Evolutionary conservation across 2,888 invertebrate species (phyloP), one percentile per base, ranked within the genome.

Genomic region (Parapristionchus giblindavisi): DNA sequence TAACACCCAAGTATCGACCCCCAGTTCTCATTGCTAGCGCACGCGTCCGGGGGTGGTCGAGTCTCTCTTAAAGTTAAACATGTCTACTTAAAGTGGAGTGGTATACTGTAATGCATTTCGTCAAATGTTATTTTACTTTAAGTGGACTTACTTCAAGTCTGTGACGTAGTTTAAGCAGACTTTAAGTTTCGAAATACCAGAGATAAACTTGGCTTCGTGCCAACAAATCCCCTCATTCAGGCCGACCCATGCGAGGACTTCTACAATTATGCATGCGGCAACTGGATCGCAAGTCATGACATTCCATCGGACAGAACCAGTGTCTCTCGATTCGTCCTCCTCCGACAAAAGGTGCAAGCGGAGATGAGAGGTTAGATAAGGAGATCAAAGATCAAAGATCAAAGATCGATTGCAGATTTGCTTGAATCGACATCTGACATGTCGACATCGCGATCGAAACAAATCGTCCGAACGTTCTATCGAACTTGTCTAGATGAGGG

Each of bases 291-390:
- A 14, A 58, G 78, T 38, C 81, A 86, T 65, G 78, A 80, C 21
- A 83, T 85, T 76, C 82, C 86, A 52, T 84, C 80, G 75, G 80
- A 87, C 71, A 77, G 84, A 66, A 83, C 83, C 21, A 81, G 82
- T 61, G 84, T 83, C 68, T 86, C 86, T 1, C 85, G 84, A 24
- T 87, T 87, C 74, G 78, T 84, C 8, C 83, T 84, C 43, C 80
- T 86, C 32, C 76, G 85, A 14, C 85, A 87, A 70, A 86, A 87
- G 77, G 86, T 87, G 27, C 80, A 83, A 43, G 79, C 76, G 36
- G 85, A 87, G 76, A 79, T 84, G 78, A 78, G 82, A 79, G 80
- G 84, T 82, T 34, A 4, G 58, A 5, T 6, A 34, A 32, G 29
- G 11, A 3, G 17, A n/a, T 58, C 27, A 29, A 40, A n/a, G 34